phyloP scores from a whole-genome alignment of 2,888 invertebrate species.

The Brassicogethes aeneus region DNA sequence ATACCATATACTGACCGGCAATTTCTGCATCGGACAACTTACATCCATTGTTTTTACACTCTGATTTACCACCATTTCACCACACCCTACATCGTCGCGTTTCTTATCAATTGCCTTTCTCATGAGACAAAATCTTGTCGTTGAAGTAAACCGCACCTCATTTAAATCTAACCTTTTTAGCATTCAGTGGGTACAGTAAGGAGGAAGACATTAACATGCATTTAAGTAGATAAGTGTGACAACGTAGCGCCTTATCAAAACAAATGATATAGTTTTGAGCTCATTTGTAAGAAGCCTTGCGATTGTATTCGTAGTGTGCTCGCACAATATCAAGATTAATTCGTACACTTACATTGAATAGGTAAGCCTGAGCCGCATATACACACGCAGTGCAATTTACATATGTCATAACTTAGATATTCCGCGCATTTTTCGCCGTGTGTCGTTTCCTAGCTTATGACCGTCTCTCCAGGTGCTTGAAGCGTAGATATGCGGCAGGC shows the following conservation, averaged over 20 bases:
- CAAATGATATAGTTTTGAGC: constrained; percentile 12
- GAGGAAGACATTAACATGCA: constrained; percentile 13
- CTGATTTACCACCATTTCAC: too few species aligned
- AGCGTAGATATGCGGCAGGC: too few species aligned
- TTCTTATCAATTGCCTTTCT: too few species aligned
- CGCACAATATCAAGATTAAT: constrained; percentile 6
- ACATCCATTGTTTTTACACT: too few species aligned
- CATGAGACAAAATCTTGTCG: too few species aligned
- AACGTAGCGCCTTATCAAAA: not conserved
- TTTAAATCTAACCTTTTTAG: not conserved
- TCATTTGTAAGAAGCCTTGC: constrained; percentile 22
- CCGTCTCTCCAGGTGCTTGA: not conserved
- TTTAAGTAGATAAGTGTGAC: constrained; percentile 6
- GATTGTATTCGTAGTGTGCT: not conserved
- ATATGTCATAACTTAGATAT: constrained; percentile 4
- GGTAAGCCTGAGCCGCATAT: not conserved
- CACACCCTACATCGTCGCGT: too few species aligned
- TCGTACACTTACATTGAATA: constrained; percentile 11
- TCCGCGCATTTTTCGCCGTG: not conserved
- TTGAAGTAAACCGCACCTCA: too few species aligned
- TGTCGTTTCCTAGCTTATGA: not conserved
- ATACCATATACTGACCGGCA: too few species aligned
- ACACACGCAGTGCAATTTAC: constrained; percentile 2
- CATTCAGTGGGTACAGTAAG: not conserved
- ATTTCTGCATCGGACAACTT: too few species aligned